Evolutionary conservation across 1,140 invertebrate genomes (phyloP).

Genomic region (Mercenaria mercenaria): DNA sequence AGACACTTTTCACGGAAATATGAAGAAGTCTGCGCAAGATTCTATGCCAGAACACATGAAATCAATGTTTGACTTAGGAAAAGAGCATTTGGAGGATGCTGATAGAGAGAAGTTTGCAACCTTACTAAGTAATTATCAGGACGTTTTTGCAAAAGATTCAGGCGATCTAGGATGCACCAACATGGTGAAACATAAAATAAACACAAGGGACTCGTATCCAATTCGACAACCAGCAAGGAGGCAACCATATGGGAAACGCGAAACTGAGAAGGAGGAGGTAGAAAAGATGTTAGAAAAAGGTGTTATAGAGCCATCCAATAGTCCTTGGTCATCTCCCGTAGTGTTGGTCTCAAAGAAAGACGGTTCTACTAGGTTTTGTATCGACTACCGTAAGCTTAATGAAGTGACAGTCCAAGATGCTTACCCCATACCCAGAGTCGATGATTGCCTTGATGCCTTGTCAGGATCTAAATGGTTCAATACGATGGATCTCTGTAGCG

Average conservation of each 20-base stretch:
- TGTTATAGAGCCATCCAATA: slow-evolving; percentile 62
- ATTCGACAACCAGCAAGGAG: slow-evolving; percentile 54
- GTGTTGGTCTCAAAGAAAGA: slow-evolving; percentile 84
- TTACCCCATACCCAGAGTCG: slow-evolving; percentile 70
- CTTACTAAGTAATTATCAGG: slow-evolving; percentile 48
- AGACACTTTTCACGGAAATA: background rate
- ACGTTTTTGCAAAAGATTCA: slow-evolving; percentile 52
- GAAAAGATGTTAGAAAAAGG: slow-evolving; percentile 57
- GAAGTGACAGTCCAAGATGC: slow-evolving; percentile 48
- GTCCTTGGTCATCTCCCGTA: slow-evolving; percentile 61
- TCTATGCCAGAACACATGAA: background rate
- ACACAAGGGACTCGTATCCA: slow-evolving; percentile 54
- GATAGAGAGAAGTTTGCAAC: background rate
- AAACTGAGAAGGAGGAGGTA: slow-evolving; percentile 42
- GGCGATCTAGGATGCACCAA: slow-evolving; percentile 57
- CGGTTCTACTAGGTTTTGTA: slow-evolving; percentile 86
- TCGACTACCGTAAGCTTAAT: slow-evolving; percentile 85
- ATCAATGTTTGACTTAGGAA: background rate
- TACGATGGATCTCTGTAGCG: background rate
- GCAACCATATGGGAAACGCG: slow-evolving; percentile 35
- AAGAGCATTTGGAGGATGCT: background rate
- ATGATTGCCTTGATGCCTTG: slow-evolving; percentile 48
- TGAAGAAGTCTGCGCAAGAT: background rate
- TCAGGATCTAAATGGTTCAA: slow-evolving; percentile 22
- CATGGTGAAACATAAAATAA: slow-evolving; percentile 56